Conservation (phyloP, 2,888 invertebrate genomes). For the Tipula vernalis region DNA sequence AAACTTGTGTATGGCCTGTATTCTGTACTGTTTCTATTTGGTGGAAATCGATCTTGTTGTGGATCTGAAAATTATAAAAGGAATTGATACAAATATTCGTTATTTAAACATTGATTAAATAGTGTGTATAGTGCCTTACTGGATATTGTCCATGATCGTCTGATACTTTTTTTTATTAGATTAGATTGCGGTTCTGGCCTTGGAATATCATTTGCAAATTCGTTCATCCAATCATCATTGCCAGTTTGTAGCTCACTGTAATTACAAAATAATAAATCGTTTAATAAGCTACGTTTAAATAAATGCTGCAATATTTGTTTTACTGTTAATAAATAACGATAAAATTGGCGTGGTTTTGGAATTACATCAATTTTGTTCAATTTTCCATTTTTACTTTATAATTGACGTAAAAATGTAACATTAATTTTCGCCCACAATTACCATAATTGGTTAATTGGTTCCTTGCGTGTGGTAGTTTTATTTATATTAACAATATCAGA, state of each 20-base stretch:
- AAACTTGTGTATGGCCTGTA: slow-evolving; percentile 46
- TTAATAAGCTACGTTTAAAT: not conserved
- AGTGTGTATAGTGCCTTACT: slow-evolving; percentile 32
- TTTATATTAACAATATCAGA: not conserved
- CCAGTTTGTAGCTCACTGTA: slow-evolving; percentile 55
- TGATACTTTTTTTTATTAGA: slow-evolving; percentile 51
- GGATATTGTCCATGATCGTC: slow-evolving; percentile 59
- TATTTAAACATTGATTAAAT: not conserved
- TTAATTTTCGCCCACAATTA: not conserved
- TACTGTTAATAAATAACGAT: not conserved
- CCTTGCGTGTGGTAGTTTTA: not conserved
- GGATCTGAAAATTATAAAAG: slow-evolving; percentile 32
- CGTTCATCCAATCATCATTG: slow-evolving; percentile 57
- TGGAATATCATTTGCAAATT: slow-evolving; percentile 42
- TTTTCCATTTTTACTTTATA: not conserved
- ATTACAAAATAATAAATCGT: slow-evolving; percentile 27
- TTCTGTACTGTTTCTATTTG: slow-evolving; percentile 38
- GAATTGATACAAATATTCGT: slow-evolving; percentile 7
- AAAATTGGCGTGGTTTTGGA: not conserved
- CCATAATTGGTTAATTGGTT: not conserved
- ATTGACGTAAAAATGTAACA: not conserved
- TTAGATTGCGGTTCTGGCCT: slow-evolving; percentile 43
- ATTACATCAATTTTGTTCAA: not conserved
- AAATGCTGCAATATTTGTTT: not conserved
- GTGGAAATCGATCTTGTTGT: slow-evolving; percentile 30